phyloP scores from a whole-genome alignment of 1,140 invertebrate genomes.

The Luehdorfia chinensis region DNA sequence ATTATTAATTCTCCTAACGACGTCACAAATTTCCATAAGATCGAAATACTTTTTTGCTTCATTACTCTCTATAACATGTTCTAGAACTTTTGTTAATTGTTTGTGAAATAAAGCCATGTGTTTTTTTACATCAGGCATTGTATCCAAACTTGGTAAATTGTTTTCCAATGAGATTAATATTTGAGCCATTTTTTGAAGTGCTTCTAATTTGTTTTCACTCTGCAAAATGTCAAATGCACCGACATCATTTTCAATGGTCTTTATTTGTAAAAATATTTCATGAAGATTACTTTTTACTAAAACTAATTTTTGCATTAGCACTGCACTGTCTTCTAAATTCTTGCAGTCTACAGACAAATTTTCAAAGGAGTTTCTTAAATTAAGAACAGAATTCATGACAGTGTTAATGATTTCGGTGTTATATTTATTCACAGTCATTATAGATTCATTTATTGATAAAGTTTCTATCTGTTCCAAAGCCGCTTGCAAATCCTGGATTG shows the following conservation, averaged over 20 bases:
- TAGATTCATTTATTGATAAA: constrained; percentile 52
- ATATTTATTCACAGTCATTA: constrained; percentile 43
- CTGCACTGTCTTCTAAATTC: constrained; percentile 33
- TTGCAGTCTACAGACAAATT: constrained; percentile 41
- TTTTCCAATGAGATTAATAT: constrained; percentile 70
- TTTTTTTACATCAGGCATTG: constrained; percentile 35
- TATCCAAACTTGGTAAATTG: constrained; percentile 46
- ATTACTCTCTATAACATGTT: constrained; percentile 70
- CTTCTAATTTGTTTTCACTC: constrained; percentile 70
- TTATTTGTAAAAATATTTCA: constrained; percentile 50
- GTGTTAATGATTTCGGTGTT: constrained; percentile 65
- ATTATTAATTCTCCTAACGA: constrained; percentile 48
- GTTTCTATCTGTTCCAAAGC: constrained; percentile 70
- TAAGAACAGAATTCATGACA: constrained; percentile 56
- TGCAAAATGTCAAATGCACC: constrained; percentile 56
- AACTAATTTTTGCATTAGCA: constrained; percentile 38
- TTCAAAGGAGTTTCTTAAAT: constrained; percentile 62
- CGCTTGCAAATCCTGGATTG: constrained; percentile 75
- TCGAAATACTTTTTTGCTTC: constrained; percentile 55
- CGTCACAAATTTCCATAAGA: constrained; percentile 58
- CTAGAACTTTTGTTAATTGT: constrained; percentile 66
- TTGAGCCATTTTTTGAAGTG: constrained; percentile 75
- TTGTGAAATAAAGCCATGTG: constrained; percentile 53
- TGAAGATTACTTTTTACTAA: constrained; percentile 50
- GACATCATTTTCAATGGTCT: constrained; percentile 41